These are phyloP conservation scores for Xestia sexstrigata DNA, from an alignment of 2,888 invertebrate species.

Conservation along the genomic window DNA sequence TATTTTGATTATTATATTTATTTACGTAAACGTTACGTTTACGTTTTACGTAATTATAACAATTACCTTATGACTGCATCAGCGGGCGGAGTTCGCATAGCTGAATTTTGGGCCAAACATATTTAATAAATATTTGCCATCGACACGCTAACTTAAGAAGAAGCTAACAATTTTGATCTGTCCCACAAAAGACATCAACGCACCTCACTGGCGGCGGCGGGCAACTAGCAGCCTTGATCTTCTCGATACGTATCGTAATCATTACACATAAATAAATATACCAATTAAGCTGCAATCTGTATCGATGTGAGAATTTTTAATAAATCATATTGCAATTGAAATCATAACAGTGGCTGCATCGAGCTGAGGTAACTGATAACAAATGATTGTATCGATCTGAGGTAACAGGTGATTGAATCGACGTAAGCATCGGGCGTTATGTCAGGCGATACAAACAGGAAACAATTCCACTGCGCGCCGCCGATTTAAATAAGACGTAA, in stretches of 20 bases:
- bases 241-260: neutral
- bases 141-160: no score
- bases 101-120: no score
- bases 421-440: neutral
- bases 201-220: neutral
- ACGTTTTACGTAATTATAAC: no score
- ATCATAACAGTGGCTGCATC: neutral
- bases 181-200: constrained; percentile 1
- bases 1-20: neutral
- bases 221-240: neutral
- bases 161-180: neutral
- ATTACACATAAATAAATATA: neutral
- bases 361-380: neutral
- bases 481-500: neutral
- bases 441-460: constrained; percentile 16
- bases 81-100: no score
- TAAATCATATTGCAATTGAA: neutral
- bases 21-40: no score
- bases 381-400: neutral
- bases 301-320: neutral
- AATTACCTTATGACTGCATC: no score
- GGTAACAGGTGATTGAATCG: no score
- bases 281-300: neutral
- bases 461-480: neutral
- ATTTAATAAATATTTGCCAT: no score